phyloP scores from a whole-genome alignment of 2,888 invertebrate genomes.

The Caenorhabditis sp. region DNA sequence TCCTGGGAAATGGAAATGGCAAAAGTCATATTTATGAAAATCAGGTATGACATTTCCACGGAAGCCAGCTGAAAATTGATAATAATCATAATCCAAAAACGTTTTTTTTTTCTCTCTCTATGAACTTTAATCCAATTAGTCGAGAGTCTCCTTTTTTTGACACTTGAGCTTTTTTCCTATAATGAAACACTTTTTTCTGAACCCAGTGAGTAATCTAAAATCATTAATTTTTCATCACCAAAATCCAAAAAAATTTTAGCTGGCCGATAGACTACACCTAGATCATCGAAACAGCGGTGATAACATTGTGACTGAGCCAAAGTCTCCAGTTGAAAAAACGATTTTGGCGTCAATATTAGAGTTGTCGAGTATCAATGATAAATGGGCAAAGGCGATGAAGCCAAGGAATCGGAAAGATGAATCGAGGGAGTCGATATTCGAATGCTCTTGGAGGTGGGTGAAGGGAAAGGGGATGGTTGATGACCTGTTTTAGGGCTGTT shows the following conservation, averaged over 20 bases:
- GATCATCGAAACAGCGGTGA: too few relatives aligned
- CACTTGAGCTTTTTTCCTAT: too few relatives aligned
- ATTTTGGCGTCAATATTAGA: slow-evolving; percentile 42
- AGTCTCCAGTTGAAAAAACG: slow-evolving; percentile 30
- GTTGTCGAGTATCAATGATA: slow-evolving; percentile 33
- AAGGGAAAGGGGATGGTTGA: slow-evolving; percentile 4
- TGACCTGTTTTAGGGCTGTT: too few relatives aligned
- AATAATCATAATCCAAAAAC: too few relatives aligned
- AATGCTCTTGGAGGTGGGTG: slow-evolving; percentile 51
- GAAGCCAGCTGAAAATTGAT: too few relatives aligned
- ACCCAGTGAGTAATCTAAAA: slow-evolving; percentile 2
- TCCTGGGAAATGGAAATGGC: slow-evolving; percentile 4
- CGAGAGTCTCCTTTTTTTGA: background rate
- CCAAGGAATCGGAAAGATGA: slow-evolving; percentile 1
- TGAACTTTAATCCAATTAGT: background rate
- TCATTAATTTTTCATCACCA: too few relatives aligned
- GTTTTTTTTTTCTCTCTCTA: background rate
- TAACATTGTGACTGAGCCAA: background rate
- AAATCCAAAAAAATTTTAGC: too few relatives aligned
- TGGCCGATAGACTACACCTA: too few relatives aligned
- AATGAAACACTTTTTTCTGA: slow-evolving; percentile 5
- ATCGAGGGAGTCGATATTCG: slow-evolving; percentile 23
- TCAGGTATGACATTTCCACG: background rate
- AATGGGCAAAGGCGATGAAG: slow-evolving; percentile 32
- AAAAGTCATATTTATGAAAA: slow-evolving; percentile 11